phyloP scores from a whole-genome alignment of 2,797 vertebrate species.

The Lateolabrax maculatus region DNA sequence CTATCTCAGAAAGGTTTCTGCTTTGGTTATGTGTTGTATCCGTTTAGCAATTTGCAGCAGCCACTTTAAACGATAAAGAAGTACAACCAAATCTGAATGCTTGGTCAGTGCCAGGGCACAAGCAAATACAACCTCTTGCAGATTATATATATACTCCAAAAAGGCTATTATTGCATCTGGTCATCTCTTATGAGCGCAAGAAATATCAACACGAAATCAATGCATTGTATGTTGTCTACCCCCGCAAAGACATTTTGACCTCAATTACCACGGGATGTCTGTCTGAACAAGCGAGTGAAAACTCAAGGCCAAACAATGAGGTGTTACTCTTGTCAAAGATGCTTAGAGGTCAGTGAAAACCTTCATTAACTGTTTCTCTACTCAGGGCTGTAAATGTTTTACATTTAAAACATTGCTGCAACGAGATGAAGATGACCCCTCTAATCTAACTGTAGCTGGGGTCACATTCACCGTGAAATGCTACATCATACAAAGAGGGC shows the following conservation, averaged over 20 bases:
- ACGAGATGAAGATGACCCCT: slow-evolving; percentile 39
- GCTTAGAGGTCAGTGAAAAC: slow-evolving; percentile 61
- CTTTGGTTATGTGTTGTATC: slow-evolving; percentile 11
- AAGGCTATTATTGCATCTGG: slow-evolving; percentile 47
- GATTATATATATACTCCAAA: no score
- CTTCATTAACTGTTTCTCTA: slow-evolving; percentile 64
- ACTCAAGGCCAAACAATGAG: slow-evolving; percentile 75
- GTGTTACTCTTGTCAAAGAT: slow-evolving; percentile 56
- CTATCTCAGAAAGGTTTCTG: neutral
- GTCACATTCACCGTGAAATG: slow-evolving; percentile 32
- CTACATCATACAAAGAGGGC: slow-evolving; percentile 6
- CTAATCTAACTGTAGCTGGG: slow-evolving; percentile 32
- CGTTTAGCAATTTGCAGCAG: slow-evolving; percentile 18
- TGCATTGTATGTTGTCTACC: slow-evolving; percentile 30
- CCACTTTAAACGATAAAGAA: slow-evolving; percentile 18
- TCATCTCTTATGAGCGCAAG: slow-evolving; percentile 51
- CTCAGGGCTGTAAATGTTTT: slow-evolving; percentile 52
- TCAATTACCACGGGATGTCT: slow-evolving; percentile 71
- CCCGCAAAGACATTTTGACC: slow-evolving; percentile 62
- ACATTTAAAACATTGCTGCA: slow-evolving; percentile 47
- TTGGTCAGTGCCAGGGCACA: slow-evolving; percentile 22
- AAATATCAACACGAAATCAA: slow-evolving; percentile 62
- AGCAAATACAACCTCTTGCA: slow-evolving; percentile 39
- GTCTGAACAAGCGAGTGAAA: slow-evolving; percentile 54
- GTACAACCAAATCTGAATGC: slow-evolving; percentile 41